phyloP scores from a whole-genome alignment of 2,797 vertebrate genomes.

The Coreius guichenoti region DNA sequence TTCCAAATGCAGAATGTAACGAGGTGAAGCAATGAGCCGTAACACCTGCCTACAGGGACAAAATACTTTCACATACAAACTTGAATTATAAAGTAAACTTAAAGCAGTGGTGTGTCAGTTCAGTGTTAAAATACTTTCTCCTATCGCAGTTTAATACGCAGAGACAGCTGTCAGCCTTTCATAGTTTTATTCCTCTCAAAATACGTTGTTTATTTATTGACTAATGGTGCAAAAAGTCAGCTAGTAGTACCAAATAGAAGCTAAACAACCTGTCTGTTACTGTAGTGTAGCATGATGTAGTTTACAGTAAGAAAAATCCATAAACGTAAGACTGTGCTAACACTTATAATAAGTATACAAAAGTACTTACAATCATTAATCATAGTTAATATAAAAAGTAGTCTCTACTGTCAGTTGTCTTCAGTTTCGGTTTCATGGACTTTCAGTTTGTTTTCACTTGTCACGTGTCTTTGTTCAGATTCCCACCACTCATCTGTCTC shows the following conservation, averaged over 20 bases:
- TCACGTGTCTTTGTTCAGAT: too few relatives aligned
- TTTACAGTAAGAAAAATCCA: not conserved
- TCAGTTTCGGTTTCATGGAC: too few relatives aligned
- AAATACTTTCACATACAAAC: slow-evolving; percentile 17
- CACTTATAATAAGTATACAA: too few relatives aligned
- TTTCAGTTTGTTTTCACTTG: too few relatives aligned
- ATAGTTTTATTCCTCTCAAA: too few relatives aligned
- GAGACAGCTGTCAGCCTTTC: not conserved
- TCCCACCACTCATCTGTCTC: too few relatives aligned
- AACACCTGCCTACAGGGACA: slow-evolving; percentile 16
- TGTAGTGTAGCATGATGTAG: not conserved
- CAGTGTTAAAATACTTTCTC: not conserved
- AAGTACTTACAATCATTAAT: too few relatives aligned
- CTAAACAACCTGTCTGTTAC: not conserved
- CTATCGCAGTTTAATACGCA: not conserved
- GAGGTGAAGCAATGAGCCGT: slow-evolving; percentile 49
- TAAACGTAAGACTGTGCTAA: not conserved
- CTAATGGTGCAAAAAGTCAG: not conserved
- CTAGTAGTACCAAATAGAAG: not conserved
- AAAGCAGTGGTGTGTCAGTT: not conserved
- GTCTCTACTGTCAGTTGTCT: too few relatives aligned
- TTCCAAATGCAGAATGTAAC: slow-evolving; percentile 45
- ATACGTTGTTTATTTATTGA: not conserved
- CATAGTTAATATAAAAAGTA: too few relatives aligned
- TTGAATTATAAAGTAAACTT: not conserved